Conservation (phyloP, 1,140 invertebrate species). For the Bombus difficillimus region DNA sequence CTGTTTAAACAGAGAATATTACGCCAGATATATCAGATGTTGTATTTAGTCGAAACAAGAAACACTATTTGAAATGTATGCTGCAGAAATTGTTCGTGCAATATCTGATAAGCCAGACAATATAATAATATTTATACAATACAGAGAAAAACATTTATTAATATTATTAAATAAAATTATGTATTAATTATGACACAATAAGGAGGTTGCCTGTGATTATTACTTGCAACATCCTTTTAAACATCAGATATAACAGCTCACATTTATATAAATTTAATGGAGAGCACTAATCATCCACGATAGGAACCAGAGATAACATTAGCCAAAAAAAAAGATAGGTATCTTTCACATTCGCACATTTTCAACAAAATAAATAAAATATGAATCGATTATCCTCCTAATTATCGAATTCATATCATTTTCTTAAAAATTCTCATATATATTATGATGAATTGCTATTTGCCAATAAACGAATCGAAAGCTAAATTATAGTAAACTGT, state of each 20-base stretch:
- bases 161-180: neutral
- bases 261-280: too few species aligned
- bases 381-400: neutral
- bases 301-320: neutral
- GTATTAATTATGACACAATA: neutral
- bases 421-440: neutral
- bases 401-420: neutral
- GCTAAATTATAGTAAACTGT: neutral
- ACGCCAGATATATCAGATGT: neutral
- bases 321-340: too few species aligned
- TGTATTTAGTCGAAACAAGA: neutral
- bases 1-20: neutral
- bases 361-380: neutral
- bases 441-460: neutral
- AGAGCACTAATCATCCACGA: neutral
- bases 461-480: neutral
- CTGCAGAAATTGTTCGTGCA: neutral
- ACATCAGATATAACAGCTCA: neutral
- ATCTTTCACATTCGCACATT: neutral
- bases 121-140: too few species aligned
- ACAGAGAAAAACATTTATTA: neutral
- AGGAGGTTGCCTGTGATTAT: neutral
- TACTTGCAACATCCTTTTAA: neutral
- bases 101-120: too few species aligned
- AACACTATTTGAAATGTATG: neutral